Conservation (phyloP, 2,797 vertebrate species). For the Moxostoma hubbsi region DNA sequence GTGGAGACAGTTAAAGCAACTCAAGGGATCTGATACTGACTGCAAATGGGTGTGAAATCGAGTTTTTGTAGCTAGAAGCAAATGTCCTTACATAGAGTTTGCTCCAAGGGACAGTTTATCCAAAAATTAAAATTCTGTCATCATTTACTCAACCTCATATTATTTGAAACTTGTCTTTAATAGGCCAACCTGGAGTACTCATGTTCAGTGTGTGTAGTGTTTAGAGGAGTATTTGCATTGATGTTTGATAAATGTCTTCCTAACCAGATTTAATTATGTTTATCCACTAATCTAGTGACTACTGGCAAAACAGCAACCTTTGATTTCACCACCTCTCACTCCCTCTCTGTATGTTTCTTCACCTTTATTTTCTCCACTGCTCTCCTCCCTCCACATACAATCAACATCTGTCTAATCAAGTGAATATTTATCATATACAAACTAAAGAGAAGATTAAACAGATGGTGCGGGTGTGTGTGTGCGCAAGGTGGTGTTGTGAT, state of each 20-base stretch:
- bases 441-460: slow-evolving; percentile 41
- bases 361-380: background rate
- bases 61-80: no score
- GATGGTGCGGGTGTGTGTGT: slow-evolving; percentile 28
- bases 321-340: background rate
- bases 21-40: no score
- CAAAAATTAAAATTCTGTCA: no score
- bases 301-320: background rate
- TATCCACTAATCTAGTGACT: slow-evolving; percentile 14
- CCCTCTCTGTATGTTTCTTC: background rate
- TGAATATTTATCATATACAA: slow-evolving; percentile 46
- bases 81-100: no score
- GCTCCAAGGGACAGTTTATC: no score
- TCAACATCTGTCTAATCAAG: slow-evolving; percentile 15
- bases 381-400: slow-evolving; percentile 5
- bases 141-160: no score
- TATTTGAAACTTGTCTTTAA: no score
- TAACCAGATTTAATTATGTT: slow-evolving; percentile 24
- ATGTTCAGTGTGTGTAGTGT: background rate
- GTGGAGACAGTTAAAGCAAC: no score
- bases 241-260: slow-evolving; percentile 40
- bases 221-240: background rate
- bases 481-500: background rate
- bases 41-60: no score
- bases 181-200: background rate